A percentile compares a stretch with the other conserved stretches of the same genome.
These are phyloP conservation scores for Sturnira hondurensis DNA, from an alignment of 2,113 vertebrate species.

Conservation along the genomic window DNA sequence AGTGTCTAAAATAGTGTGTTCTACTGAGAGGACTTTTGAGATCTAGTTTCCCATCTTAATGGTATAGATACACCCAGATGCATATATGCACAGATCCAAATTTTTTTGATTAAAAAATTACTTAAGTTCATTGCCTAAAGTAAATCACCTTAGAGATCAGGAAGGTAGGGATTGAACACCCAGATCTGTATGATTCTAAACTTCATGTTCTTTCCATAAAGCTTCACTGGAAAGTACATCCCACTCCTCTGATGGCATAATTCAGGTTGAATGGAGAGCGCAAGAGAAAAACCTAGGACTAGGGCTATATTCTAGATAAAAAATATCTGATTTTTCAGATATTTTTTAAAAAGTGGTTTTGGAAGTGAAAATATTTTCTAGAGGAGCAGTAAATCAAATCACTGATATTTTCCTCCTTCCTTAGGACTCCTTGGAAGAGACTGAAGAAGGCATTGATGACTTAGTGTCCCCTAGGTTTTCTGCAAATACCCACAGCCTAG, in stretches of 20 bases:
- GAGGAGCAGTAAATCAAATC: background rate
- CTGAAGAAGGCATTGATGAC: slow-evolving; percentile 85
- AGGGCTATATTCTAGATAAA: background rate
- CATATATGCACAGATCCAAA: background rate
- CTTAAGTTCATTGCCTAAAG: background rate
- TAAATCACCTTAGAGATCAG: background rate
- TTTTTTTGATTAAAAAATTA: background rate
- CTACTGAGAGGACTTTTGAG: background rate
- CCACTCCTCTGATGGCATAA: background rate
- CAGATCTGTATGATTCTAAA: background rate
- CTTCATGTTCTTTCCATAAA: background rate
- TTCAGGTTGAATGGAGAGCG: background rate
- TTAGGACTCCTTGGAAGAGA: slow-evolving; percentile 86
- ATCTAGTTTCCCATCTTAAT: background rate
- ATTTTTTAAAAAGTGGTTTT: background rate
- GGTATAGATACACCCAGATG: background rate
- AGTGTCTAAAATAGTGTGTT: background rate
- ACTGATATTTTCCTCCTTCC: slow-evolving; percentile 54
- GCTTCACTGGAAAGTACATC: background rate
- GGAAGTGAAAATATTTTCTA: background rate
- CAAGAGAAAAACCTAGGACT: background rate
- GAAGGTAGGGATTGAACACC: background rate
- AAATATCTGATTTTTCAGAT: background rate
- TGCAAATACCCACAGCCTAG: slow-evolving; percentile 70
- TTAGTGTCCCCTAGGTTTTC: slow-evolving; percentile 79